phyloP scores from a whole-genome alignment of 2,797 vertebrate genomes.

The Acrossocheilus wenchowensis region DNA sequence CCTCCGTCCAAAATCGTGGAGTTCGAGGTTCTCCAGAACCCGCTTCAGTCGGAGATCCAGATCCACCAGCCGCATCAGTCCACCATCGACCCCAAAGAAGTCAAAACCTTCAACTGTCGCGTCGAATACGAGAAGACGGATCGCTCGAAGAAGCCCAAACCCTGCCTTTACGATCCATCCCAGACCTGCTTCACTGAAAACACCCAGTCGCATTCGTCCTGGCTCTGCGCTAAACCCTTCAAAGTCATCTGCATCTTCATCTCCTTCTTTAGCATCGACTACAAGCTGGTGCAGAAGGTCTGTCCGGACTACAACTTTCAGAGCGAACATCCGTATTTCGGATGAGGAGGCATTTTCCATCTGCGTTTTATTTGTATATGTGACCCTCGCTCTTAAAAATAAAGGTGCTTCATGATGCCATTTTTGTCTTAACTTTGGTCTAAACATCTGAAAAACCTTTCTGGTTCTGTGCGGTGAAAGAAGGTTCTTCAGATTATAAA shows the following conservation, averaged over 20 bases:
- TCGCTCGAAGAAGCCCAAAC: conserved; percentile 92
- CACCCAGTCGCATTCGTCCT: conserved; percentile 94
- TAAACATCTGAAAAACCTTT: not conserved
- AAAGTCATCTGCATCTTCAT: conserved; percentile 99
- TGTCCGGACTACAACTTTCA: conserved; percentile 99
- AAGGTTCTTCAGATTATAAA: too few relatives aligned
- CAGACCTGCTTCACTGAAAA: conserved; percentile 97
- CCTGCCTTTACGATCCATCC: conserved; percentile 94
- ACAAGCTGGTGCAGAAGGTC: conserved; percentile 98
- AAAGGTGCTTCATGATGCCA: not conserved
- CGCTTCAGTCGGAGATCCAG: conserved; percentile 73
- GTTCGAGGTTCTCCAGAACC: conserved; percentile 84
- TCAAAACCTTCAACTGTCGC: conserved; percentile 93
- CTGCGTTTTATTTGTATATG: conserved; percentile 72
- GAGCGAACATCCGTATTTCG: conserved; percentile 93
- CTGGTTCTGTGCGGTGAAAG: too few relatives aligned
- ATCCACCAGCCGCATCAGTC: conserved; percentile 83
- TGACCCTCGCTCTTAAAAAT: not conserved
- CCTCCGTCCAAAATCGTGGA: conserved; percentile 94
- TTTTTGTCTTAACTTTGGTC: not conserved
- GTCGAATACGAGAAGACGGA: conserved; percentile 97
- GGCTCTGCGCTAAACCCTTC: conserved; percentile 98
- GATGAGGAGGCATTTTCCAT: conserved; percentile 75
- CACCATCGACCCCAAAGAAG: conserved; percentile 86
- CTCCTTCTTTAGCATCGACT: conserved; percentile 97